A percentile compares a stretch with the other conserved stretches of the same genome.
These are phyloP conservation scores for Hydractinia echinata DNA, from an alignment of 30 jellyfish, hydroid and myxozoan genomes.

Conservation along the genomic window DNA sequence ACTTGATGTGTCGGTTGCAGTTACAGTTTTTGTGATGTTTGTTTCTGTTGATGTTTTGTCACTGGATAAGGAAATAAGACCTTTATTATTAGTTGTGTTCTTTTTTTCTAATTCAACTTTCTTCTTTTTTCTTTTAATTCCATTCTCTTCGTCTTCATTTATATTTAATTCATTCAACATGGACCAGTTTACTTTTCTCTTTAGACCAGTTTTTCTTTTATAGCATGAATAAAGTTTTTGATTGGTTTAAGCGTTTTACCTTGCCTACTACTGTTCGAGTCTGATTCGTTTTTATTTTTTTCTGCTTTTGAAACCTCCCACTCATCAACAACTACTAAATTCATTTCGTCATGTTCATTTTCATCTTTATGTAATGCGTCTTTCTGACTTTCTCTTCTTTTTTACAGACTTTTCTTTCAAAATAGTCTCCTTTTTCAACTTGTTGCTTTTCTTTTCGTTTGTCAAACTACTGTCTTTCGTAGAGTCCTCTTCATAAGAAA, in stretches of 20 bases:
- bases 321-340: conserved; percentile 5
- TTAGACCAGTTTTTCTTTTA: background rate
- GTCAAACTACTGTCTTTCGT: background rate
- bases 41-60: background rate
- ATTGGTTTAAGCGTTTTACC: background rate
- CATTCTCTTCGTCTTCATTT: background rate
- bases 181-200: background rate
- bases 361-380: background rate
- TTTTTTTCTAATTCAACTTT: too few species aligned
- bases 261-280: background rate
- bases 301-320: background rate
- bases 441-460: background rate
- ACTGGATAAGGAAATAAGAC: too few species aligned
- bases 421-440: background rate
- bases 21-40: background rate
- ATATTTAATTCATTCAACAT: background rate
- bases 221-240: background rate
- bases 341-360: background rate
- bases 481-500: background rate
- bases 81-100: too few species aligned
- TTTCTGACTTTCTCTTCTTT: background rate
- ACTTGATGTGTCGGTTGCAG: background rate
- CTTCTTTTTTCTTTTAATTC: too few species aligned
- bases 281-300: background rate
- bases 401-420: background rate